These are phyloP conservation scores for Bursaphelenchus okinawaensis DNA, from an alignment of 2,888 invertebrate genomes.

Conservation along the genomic window DNA sequence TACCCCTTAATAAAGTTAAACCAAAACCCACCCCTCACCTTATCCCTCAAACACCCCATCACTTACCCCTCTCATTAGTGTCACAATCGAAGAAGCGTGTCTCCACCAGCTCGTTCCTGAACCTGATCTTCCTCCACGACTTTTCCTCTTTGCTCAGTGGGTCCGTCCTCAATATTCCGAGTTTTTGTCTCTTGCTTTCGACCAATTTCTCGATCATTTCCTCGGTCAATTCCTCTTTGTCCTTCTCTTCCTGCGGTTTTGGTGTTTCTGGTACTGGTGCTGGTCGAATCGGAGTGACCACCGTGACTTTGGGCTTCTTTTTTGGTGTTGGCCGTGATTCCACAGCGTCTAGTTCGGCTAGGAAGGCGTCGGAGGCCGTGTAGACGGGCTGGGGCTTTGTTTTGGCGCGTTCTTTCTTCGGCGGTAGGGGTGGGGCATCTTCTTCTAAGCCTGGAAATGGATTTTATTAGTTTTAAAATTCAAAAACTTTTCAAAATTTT, in stretches of 20 bases:
- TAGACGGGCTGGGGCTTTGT: not conserved
- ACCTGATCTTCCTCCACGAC: not conserved
- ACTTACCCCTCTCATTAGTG: too few relatives aligned
- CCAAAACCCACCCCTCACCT: too few relatives aligned
- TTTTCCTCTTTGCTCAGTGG: not conserved
- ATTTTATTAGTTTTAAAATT: not conserved
- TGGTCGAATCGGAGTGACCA: not conserved
- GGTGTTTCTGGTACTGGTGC: not conserved
- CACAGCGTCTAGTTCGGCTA: not conserved
- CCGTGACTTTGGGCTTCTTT: not conserved
- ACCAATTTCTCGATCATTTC: not conserved
- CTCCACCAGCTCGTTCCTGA: not conserved
- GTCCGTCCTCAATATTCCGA: not conserved
- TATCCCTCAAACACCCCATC: too few relatives aligned
- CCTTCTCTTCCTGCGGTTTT: not conserved
- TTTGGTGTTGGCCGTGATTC: not conserved
- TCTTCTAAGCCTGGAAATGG: not conserved
- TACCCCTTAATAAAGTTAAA: too few relatives aligned
- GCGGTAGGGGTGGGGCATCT: not conserved
- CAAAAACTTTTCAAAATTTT: too few relatives aligned
- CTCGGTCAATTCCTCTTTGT: not conserved
- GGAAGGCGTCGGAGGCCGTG: not conserved
- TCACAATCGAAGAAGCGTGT: not conserved
- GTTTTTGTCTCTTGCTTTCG: not conserved
- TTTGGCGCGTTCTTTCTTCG: not conserved